Conservation (phyloP, 2,888 invertebrate species). For the Cantharis lateralis region DNA sequence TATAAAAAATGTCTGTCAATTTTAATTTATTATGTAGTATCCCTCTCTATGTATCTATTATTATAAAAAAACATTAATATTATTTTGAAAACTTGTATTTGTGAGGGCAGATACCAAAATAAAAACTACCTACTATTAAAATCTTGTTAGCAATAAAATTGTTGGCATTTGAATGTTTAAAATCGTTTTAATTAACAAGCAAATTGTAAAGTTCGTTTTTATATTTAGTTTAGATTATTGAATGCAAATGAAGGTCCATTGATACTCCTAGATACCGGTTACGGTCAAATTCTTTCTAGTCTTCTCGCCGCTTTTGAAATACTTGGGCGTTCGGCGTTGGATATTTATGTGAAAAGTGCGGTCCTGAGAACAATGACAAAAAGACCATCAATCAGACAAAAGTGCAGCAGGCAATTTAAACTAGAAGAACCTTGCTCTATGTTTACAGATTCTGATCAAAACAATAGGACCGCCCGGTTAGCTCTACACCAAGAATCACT, state of each 20-base stretch:
- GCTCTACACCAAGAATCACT: constrained; percentile 37
- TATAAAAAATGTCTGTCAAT: neutral
- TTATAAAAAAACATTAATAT: neutral
- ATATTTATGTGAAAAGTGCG: constrained; percentile 30
- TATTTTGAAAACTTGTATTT: neutral
- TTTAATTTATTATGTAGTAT: neutral
- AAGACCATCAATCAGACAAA: constrained; percentile 47
- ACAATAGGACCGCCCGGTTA: constrained; percentile 50
- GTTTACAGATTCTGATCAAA: constrained; percentile 53
- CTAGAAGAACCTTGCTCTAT: constrained; percentile 46
- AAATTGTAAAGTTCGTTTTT: neutral
- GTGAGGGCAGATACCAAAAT: neutral
- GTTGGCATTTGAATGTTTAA: neutral
- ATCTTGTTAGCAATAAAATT: neutral
- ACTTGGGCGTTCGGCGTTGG: constrained; percentile 22
- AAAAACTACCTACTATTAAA: neutral
- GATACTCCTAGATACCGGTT: constrained; percentile 1
- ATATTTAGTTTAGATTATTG: neutral
- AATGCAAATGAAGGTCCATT: constrained; percentile 4
- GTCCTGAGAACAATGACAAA: constrained; percentile 41
- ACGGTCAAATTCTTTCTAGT: constrained; percentile 1
- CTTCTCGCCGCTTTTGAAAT: constrained; percentile 1
- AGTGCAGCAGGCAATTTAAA: constrained; percentile 52
- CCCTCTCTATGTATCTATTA: neutral
- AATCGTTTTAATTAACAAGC: constrained; percentile 1